Evolutionary conservation across 2,888 invertebrate species (phyloP).

Genomic region (Drosophila austrosaltans): DNA sequence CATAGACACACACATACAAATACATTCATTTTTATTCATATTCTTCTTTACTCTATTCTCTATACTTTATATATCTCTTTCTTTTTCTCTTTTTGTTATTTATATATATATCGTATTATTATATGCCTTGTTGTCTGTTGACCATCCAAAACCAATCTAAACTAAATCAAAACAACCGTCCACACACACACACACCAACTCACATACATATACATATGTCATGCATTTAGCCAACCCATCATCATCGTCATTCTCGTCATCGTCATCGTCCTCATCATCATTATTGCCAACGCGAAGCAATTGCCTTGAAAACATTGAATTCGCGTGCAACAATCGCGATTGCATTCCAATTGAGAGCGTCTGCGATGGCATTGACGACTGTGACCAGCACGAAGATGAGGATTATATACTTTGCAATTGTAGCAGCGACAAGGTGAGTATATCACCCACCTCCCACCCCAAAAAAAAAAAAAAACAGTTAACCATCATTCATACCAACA

Average conservation of each 20-base stretch:
- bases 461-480: not conserved
- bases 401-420: constrained; percentile 82
- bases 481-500: constrained; percentile 2
- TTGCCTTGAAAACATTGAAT: constrained; percentile 84
- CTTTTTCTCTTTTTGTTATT: constrained; percentile 43
- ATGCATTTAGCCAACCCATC: constrained; percentile 10
- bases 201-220: constrained; percentile 25
- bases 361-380: constrained; percentile 93
- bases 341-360: constrained; percentile 91
- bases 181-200: constrained; percentile 16
- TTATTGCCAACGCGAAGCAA: constrained; percentile 44
- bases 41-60: constrained; percentile 23
- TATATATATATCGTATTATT: constrained; percentile 55
- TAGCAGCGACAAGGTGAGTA: constrained; percentile 82
- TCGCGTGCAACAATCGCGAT: constrained; percentile 85
- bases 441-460: not conserved
- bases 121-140: constrained; percentile 63
- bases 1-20: constrained; percentile 15
- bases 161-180: not conserved
- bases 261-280: constrained; percentile 43
- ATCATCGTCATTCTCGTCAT: constrained; percentile 43
- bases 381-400: constrained; percentile 90
- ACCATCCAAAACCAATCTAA: constrained; percentile 35
- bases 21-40: not conserved
- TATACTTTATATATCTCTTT: constrained; percentile 10